phyloP scores from a whole-genome alignment of 2,888 invertebrate species.

The Diaperis boleti region DNA sequence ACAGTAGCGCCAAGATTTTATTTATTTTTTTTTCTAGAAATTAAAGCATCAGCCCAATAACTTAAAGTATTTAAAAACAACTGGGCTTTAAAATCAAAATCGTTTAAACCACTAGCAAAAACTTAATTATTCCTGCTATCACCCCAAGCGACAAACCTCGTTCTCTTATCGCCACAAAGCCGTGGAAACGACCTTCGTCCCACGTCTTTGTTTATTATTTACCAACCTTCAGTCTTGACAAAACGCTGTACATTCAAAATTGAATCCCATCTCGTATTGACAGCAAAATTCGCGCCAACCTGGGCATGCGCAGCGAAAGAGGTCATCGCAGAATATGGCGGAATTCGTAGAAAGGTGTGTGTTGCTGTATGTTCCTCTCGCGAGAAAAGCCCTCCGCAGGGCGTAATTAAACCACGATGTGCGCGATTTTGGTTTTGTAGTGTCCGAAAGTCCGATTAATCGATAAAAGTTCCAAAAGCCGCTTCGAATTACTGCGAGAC shows the following conservation, averaged over 20 bases:
- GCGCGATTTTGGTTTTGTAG: slow-evolving; percentile 15
- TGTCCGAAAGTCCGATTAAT: neutral
- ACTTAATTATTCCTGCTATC: too few species aligned
- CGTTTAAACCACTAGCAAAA: too few species aligned
- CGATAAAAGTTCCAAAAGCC: neutral
- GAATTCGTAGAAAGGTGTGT: slow-evolving; percentile 13
- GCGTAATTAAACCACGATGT: slow-evolving; percentile 23
- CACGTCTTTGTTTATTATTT: slow-evolving; percentile 3
- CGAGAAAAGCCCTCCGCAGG: slow-evolving; percentile 23
- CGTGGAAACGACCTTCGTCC: neutral
- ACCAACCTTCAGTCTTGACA: neutral
- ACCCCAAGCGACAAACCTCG: neutral
- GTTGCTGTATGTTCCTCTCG: slow-evolving; percentile 18
- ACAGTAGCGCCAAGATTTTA: too few species aligned
- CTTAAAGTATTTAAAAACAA: too few species aligned
- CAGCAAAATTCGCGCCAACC: slow-evolving; percentile 14
- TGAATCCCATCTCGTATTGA: slow-evolving; percentile 15
- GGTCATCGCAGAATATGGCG: slow-evolving; percentile 39
- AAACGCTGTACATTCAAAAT: slow-evolving; percentile 12
- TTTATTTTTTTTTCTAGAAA: too few species aligned
- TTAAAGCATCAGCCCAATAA: too few species aligned
- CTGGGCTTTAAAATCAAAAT: too few species aligned
- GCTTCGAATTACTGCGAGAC: neutral
- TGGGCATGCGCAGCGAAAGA: slow-evolving; percentile 33
- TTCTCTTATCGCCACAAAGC: neutral